These are phyloP conservation scores for Adrianichthys oophorus DNA, from an alignment of 2,797 vertebrate species.

Conservation along the genomic window DNA sequence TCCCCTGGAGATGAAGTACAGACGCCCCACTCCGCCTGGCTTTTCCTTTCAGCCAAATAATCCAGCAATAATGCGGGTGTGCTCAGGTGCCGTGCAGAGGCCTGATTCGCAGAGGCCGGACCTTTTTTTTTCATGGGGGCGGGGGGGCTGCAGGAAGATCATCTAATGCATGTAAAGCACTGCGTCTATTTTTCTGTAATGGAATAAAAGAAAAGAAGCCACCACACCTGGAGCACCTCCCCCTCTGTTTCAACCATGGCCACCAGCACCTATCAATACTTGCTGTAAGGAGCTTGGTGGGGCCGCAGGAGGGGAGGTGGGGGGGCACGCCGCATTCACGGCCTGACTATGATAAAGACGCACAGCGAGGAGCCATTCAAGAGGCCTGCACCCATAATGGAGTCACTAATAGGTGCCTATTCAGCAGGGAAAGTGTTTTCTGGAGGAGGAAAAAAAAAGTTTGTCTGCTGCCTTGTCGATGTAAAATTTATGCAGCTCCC, in stretches of 20 bases:
- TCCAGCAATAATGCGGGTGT: constrained; percentile 84
- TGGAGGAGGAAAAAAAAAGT: constrained; percentile 67
- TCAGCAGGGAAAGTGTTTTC: constrained; percentile 84
- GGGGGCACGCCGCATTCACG: constrained; percentile 67
- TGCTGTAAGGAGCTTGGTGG: constrained; percentile 61
- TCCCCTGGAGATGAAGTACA: constrained; percentile 71
- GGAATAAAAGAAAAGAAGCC: constrained; percentile 83
- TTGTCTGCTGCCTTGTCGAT: constrained; percentile 77
- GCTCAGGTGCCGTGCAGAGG: constrained; percentile 82
- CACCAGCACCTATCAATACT: constrained; percentile 75
- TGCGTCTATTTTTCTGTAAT: constrained; percentile 78
- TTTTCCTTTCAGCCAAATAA: constrained; percentile 83
- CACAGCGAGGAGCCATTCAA: constrained; percentile 83
- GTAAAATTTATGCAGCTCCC: constrained; percentile 79
- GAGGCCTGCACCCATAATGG: constrained; percentile 79
- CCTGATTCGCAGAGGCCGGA: constrained; percentile 63
- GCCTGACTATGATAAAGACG: constrained; percentile 78
- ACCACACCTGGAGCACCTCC: constrained; percentile 87
- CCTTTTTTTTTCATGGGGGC: constrained; percentile 53
- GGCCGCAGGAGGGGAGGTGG: constrained; percentile 39
- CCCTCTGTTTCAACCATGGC: constrained; percentile 53
- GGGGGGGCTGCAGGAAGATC: constrained; percentile 84
- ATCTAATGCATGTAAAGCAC: constrained; percentile 83
- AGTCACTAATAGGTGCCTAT: constrained; percentile 86
- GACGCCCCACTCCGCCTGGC: constrained; percentile 59